phyloP scores from a whole-genome alignment of 2,113 vertebrate genomes.

The Ophthalmolycus amberensis region DNA sequence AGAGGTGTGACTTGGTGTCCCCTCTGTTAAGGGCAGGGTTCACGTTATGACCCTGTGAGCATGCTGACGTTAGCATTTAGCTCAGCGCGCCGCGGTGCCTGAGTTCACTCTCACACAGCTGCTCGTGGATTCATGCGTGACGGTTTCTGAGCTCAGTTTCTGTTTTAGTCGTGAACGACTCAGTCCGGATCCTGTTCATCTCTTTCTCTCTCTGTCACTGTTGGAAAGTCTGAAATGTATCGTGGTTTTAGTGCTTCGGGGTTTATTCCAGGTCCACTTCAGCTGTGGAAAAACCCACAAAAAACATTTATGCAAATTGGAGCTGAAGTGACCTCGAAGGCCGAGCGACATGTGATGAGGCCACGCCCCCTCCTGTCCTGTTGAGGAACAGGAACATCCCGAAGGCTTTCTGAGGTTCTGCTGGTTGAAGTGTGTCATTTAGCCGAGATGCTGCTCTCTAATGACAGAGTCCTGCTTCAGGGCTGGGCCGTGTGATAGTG shows the following conservation, averaged over 20 bases:
- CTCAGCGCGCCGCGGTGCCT: too few relatives aligned
- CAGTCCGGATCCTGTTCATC: neutral
- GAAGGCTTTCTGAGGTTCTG: constrained; percentile 6
- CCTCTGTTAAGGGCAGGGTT: too few relatives aligned
- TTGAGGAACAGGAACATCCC: neutral
- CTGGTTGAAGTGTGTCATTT: constrained; percentile 44
- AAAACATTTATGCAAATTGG: constrained; percentile 5
- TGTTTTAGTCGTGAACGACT: neutral
- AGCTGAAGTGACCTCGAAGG: constrained; percentile 7
- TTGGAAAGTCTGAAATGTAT: neutral
- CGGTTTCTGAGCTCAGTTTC: neutral
- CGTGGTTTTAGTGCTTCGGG: neutral
- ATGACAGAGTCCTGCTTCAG: constrained; percentile 42
- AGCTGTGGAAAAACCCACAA: constrained; percentile 13
- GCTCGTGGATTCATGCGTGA: neutral
- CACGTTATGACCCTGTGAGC: too few relatives aligned
- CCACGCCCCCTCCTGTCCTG: neutral
- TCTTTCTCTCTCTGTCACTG: neutral
- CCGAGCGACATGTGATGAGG: neutral
- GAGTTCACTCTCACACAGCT: too few relatives aligned
- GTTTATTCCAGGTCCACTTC: constrained; percentile 12
- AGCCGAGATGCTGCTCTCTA: neutral
- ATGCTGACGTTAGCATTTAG: too few relatives aligned
- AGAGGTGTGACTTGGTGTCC: too few relatives aligned
- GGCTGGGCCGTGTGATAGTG: constrained; percentile 10